Evolutionary conservation across 2,797 vertebrate genomes (phyloP), one percentile per base, ranked within the genome.

Genomic region (Chiloscyllium punctatum): DNA sequence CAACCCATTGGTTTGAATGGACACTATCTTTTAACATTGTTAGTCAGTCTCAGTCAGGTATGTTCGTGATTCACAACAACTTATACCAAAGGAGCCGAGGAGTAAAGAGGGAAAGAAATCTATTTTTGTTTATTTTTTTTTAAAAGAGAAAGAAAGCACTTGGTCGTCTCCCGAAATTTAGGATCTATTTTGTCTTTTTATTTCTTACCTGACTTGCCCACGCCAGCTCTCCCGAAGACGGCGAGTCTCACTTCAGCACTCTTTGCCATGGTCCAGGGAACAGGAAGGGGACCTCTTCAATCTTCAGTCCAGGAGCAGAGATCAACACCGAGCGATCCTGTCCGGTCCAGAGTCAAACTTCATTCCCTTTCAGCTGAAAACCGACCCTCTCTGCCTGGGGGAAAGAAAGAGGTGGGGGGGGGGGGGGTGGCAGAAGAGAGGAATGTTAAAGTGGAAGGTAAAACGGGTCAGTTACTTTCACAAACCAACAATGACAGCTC

Each of bases 171-270:
- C 87, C 13, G 87, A 90, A 30, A 90, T 90, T 57, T 1, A 18
- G 86, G 57, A 62, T 33, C 11, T 2, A 9, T 77, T 77, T 33
- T 77, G 1, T 74, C 8, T 27, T 8, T 13, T 57, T 33, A 90
- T n/a, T 11, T 96, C 97, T 16, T 97, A 99, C 99, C 99, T 98
- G 99, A 99, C 96, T 99, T 99, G 94, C 99, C 99, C 96, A 99
- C 99, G 0, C 99, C 99, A 0, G 99, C 99, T 97, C 98, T 98
- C 94, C 99, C 99, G 88, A 99, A 99, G 96, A 99, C 98, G 0
- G 98, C 99, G 97, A 99, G 96, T 96, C 99, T 99, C 97, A 99
- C 99, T 97, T 99, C 99, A 0, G 99, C 97, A 0, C 98, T 99
- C 96, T 99, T 99, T 92, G 99, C 99, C 99, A 99, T 99, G 97